Evolutionary conservation across 2,888 invertebrate species (phyloP).

Genomic region (Flabesymbios commensalis): DNA sequence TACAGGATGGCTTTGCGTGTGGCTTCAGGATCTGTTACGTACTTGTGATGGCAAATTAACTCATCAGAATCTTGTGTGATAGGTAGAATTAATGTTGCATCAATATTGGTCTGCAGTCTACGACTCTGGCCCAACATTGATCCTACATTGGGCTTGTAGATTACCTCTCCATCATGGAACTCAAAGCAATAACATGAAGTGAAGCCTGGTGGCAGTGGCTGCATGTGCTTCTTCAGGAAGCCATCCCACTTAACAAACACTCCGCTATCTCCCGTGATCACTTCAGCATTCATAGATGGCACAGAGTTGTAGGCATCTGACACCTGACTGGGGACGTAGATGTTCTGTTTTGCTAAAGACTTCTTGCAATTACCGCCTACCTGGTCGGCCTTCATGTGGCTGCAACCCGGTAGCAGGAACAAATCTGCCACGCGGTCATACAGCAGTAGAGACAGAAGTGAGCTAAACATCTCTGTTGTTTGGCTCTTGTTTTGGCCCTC

Average conservation of each 20-base stretch:
- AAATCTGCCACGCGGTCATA: slow-evolving; percentile 13
- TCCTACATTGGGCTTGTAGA: neutral
- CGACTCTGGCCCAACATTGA: too few relatives aligned
- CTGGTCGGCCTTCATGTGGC: slow-evolving; percentile 14
- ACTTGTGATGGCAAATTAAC: too few relatives aligned
- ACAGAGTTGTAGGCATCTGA: neutral
- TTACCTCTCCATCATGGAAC: neutral
- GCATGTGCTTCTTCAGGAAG: too few relatives aligned
- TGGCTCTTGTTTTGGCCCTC: slow-evolving; percentile 10
- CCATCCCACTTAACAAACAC: too few relatives aligned
- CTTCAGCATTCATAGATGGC: too few relatives aligned
- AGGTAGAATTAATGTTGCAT: too few relatives aligned
- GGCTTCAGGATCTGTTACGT: neutral
- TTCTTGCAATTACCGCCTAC: slow-evolving; percentile 3
- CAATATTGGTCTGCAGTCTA: too few relatives aligned
- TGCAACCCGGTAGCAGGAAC: slow-evolving; percentile 13
- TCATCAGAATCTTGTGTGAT: too few relatives aligned
- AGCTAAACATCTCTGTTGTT: slow-evolving; percentile 7
- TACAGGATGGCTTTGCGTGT: neutral
- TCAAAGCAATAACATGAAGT: neutral
- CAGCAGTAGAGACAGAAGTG: slow-evolving; percentile 8
- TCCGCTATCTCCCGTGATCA: too few relatives aligned
- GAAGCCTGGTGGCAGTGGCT: too few relatives aligned
- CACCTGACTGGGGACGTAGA: neutral
- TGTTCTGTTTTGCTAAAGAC: slow-evolving; percentile 10